Base-by-base conservation (phyloP, 2,888 invertebrate genomes). In the Drosophila acutilabella region DNA sequence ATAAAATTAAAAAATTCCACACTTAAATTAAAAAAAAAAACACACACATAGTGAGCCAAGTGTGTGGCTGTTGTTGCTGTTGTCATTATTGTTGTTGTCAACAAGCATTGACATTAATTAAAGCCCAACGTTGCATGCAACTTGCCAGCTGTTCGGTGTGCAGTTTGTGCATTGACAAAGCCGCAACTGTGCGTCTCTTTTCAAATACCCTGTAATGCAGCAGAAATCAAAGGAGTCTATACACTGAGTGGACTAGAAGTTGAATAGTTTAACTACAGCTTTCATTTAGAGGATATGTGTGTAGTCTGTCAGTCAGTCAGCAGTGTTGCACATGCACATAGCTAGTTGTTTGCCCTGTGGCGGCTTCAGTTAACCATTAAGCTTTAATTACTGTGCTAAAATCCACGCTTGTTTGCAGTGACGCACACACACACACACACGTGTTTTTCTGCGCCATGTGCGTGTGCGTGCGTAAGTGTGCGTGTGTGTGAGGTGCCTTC, bases 91-190 rank as follows among this genome's bases (percentile, higher is more conserved):
- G 71, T 72, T 85, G 83, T 74, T 86, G 78, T 86, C 76, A 73
- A 79, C 79, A 86, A 78, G 79, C 87, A 79, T 83, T 84, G 84
- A 74, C 83, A 84, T 86, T 83, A 83, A 83, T 83, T 83, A 83
- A 83, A 82, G 78, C 71, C 66, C 86, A 80, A 54, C 74, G 86
- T 82, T 80, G 80, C 80, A 80, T 80, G 83, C 80, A 57, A 68
- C 77, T 30, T 58, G 75, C 56, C 59, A 66, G 48, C 65, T 74
- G 74, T 78, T 58, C 54, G 54, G 66, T 59, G 44, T 53, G 30
- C 36, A 26, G 26, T 20, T 47, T 50, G 59, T 59, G 53, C 11
- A 41, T 16, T 26, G 42, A 66, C 33, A 45, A 51, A 53, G 58
- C 61, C 58, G 64, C 68, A 54, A 26, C 48, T 11, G 59, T 44